Evolutionary conservation across 2,113 vertebrate species (phyloP).

Genomic region (Zosterops pallidus): DNA sequence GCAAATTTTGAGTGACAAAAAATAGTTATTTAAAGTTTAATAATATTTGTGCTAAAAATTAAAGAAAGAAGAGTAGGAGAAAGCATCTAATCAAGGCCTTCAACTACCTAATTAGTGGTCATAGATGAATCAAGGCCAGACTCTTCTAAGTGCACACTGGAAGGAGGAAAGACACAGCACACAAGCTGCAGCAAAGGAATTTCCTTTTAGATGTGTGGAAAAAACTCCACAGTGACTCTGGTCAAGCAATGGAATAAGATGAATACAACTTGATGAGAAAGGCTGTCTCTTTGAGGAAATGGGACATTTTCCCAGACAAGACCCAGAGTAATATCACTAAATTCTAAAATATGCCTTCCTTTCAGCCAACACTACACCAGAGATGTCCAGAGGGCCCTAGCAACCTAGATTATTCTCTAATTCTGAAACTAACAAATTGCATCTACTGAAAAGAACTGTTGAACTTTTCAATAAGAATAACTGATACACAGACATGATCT

Average conservation of each 20-base stretch:
- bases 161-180: background rate
- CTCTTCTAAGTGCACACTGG: background rate
- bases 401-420: background rate
- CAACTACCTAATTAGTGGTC: background rate
- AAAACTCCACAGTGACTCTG: background rate
- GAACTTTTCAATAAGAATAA: background rate
- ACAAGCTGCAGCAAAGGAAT: background rate
- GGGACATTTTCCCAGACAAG: background rate
- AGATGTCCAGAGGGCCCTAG: background rate
- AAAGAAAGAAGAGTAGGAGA: background rate
- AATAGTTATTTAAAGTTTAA: background rate
- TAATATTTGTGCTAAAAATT: background rate
- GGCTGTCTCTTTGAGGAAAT: background rate
- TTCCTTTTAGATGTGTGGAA: background rate
- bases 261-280: background rate
- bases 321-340: background rate
- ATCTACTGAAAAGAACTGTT: background rate
- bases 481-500: background rate
- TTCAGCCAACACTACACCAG: background rate
- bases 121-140: background rate
- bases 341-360: background rate
- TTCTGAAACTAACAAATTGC: background rate
- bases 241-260: background rate
- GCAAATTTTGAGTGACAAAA: background rate
- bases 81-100: background rate